A percentile compares a stretch with the other conserved stretches of the same genome.
phyloP scores from a whole-genome alignment of 2,113 vertebrate genomes.

The Neolamprologus brichardi region DNA sequence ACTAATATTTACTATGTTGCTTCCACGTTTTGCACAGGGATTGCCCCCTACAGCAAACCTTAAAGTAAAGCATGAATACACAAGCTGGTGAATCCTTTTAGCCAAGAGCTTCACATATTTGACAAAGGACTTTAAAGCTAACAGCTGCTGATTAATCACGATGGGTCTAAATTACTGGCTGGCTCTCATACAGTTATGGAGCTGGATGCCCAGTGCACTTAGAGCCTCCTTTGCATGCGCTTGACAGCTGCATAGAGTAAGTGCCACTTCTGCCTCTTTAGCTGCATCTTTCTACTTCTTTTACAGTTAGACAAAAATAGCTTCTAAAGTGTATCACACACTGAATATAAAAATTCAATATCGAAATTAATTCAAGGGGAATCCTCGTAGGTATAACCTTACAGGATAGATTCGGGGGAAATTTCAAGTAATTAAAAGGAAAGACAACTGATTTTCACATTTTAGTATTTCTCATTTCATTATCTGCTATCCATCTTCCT shows the following conservation, averaged over 20 bases:
- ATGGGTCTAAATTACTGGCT: slow-evolving; percentile 56
- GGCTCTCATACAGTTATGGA: slow-evolving; percentile 38
- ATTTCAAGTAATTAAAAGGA: not conserved
- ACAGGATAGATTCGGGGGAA: not conserved
- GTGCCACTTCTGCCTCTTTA: slow-evolving; percentile 33
- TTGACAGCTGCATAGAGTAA: slow-evolving; percentile 55
- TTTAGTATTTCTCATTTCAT: not conserved
- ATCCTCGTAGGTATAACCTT: not conserved
- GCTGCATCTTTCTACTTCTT: slow-evolving; percentile 12
- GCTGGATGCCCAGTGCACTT: slow-evolving; percentile 43
- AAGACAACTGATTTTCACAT: not conserved
- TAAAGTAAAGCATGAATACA: not conserved
- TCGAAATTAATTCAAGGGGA: not conserved
- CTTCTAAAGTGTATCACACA: not conserved
- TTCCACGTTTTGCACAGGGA: not conserved
- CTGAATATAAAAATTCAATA: not conserved
- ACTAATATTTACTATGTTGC: slow-evolving; percentile 15
- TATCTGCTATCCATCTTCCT: not conserved
- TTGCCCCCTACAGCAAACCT: not conserved
- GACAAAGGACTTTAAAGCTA: slow-evolving; percentile 51
- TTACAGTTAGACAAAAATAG: not conserved
- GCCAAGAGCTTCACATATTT: slow-evolving; percentile 26
- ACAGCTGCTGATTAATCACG: slow-evolving; percentile 64
- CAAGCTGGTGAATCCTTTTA: slow-evolving; percentile 20
- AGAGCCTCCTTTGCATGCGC: slow-evolving; percentile 41